Percentiles rank a stretch among this genome's conserved stretches.
These are phyloP conservation scores for Gorsachius magnificus DNA, from an alignment of 2,797 vertebrate species.

Conservation along the genomic window DNA sequence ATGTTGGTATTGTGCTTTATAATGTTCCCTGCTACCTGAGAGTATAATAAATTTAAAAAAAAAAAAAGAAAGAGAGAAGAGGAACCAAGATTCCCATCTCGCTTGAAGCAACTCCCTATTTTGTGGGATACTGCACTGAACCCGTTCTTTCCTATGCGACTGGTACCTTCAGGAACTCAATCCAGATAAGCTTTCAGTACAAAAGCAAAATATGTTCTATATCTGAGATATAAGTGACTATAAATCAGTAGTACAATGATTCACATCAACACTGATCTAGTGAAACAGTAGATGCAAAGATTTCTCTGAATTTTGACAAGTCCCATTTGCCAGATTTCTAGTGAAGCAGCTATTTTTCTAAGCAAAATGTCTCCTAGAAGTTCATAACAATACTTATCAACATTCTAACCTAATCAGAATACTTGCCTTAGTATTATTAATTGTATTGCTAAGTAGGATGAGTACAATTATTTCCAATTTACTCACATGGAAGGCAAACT, in stretches of 20 bases:
- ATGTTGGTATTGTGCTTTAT: not conserved
- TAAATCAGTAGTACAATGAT: not conserved
- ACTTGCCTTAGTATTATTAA: not conserved
- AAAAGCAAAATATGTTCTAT: not conserved
- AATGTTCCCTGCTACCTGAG: not conserved
- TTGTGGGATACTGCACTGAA: not conserved
- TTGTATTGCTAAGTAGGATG: not conserved
- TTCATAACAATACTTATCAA: not conserved
- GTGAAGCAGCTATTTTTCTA: not conserved
- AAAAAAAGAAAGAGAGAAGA: not conserved
- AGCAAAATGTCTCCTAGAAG: not conserved
- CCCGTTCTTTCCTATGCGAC: rapidly evolving
- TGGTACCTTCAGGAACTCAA: not conserved
- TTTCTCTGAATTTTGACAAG: not conserved
- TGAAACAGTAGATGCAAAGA: not conserved
- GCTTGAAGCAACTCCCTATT: not conserved
- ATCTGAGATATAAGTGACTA: not conserved
- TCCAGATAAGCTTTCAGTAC: not conserved
- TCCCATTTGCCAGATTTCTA: not conserved
- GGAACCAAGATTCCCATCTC: not conserved
- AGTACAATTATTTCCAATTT: not conserved
- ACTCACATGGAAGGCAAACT: not conserved
- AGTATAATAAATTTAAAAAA: no score
- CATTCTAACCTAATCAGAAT: not conserved
- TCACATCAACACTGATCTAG: not conserved